Percentiles rank a stretch among this genome's conserved stretches.
phyloP scores from a whole-genome alignment of 2,113 vertebrate genomes.

The Hemiscyllium ocellatum region DNA sequence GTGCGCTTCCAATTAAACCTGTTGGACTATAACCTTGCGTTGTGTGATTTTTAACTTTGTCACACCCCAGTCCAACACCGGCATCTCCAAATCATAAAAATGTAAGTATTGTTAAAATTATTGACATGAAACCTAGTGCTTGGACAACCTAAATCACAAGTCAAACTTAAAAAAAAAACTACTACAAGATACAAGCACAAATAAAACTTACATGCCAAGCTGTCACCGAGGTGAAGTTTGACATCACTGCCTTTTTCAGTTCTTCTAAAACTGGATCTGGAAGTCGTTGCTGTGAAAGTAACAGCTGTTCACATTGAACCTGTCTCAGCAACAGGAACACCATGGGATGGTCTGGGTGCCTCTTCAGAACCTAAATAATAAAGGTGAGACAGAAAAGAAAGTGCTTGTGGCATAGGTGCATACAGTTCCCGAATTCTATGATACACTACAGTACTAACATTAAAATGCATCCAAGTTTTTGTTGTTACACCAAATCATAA shows the following conservation, averaged over 20 bases:
- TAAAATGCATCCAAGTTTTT: neutral
- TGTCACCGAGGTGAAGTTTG: slow-evolving; percentile 68
- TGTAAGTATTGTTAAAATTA: neutral
- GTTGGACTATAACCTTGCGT: no score
- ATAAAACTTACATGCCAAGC: slow-evolving; percentile 79
- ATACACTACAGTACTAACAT: neutral
- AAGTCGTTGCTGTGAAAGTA: slow-evolving; percentile 61
- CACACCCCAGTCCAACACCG: no score
- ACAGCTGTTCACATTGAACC: slow-evolving; percentile 77
- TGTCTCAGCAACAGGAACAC: slow-evolving; percentile 75
- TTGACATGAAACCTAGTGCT: neutral
- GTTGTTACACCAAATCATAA: neutral
- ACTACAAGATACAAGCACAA: neutral
- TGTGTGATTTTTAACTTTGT: no score
- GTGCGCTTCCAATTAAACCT: no score
- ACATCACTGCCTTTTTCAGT: slow-evolving; percentile 70
- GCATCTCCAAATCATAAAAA: neutral
- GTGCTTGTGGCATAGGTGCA: neutral
- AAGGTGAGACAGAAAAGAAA: slow-evolving; percentile 42
- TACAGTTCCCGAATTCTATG: neutral
- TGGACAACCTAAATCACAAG: neutral
- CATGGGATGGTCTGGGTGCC: slow-evolving; percentile 69
- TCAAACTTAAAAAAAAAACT: neutral
- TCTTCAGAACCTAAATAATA: slow-evolving; percentile 66
- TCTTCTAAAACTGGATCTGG: slow-evolving; percentile 71